Conservation (phyloP, 2,888 invertebrate genomes). For the Clepsis dumicolana region DNA sequence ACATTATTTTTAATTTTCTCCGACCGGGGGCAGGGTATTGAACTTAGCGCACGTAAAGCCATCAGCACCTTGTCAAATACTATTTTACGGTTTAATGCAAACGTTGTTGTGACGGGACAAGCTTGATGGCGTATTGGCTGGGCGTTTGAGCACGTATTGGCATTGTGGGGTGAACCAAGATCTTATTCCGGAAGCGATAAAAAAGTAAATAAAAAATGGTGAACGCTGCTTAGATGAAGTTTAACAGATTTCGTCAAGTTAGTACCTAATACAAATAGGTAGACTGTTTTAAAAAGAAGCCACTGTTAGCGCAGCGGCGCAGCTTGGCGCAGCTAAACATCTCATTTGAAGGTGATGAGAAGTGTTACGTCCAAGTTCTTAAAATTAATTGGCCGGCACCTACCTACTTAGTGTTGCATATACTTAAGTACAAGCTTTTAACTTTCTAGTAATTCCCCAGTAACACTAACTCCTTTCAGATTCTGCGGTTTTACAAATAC, state of each 20-base stretch:
- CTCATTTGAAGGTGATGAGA: background rate
- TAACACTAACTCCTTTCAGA: constrained; percentile 25
- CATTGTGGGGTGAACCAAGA: constrained; percentile 15
- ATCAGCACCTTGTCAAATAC: constrained; percentile 54
- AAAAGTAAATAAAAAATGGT: background rate
- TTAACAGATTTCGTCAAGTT: background rate
- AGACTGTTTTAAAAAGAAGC: background rate
- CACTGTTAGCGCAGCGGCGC: background rate
- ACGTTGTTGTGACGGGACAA: constrained; percentile 47
- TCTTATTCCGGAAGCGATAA: constrained; percentile 25
- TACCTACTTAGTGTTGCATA: constrained; percentile 19
- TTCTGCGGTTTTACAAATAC: constrained; percentile 34
- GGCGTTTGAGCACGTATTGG: constrained; percentile 40
- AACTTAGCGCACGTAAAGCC: constrained; percentile 52
- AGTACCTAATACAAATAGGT: background rate
- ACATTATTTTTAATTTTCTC: constrained; percentile 60
- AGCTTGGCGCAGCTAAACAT: background rate
- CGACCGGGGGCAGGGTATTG: constrained; percentile 49
- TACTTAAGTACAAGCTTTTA: constrained; percentile 27
- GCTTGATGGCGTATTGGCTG: constrained; percentile 30
- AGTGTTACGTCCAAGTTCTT: constrained; percentile 30
- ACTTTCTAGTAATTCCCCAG: constrained; percentile 27
- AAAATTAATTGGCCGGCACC: constrained; percentile 18
- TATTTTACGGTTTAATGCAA: constrained; percentile 54
- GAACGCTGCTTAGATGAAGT: background rate